Evolutionary conservation across 2,113 vertebrate genomes (phyloP), one percentile per base, ranked within the genome.

Genomic region (Catagonus wagneri): DNA sequence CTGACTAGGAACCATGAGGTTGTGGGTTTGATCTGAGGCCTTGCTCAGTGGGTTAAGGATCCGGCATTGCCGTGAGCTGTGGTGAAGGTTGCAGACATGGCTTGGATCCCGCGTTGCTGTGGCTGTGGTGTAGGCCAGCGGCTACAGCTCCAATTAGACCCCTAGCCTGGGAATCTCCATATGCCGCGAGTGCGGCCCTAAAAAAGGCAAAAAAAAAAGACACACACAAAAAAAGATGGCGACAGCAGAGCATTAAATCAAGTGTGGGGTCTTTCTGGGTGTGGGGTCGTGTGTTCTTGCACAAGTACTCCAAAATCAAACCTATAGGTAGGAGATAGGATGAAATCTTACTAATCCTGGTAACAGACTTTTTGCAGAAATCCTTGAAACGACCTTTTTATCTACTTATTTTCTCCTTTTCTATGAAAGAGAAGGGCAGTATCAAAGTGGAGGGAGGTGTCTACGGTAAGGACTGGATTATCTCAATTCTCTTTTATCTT

Each of bases 291-390:
- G 2, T 60, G n/a, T 23, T 83, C n/a, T 0, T 61, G 74, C 44
- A 52, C 52, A 75, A 58, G n/a, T 25, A 3, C 36, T 11, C 9
- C 11, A 39, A 88, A 69, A 54, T 15, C 32, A 9, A 29, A 22
- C 9, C 5, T 23, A 58, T 7, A 44, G 69, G 16, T 12, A 32
- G 44, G 16, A 93, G 34, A 72, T 27, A 29, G 27, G 44, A 36
- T 0, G 4, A 83, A 27, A 79, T 58, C 68, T 90, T 83, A 44
- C 9, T 8, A 50, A 19, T 61, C 36, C 2, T 36, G 34, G 29
- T 29, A 83, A 78, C 39, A 65, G 52, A 22, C 54, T 84, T 75
- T 92, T 39, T n/a, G 1, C n/a, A 74, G n/a, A 90, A 96, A 93
- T 74, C 29, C 44, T 90, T 72, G 23, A 90, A 80, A 89, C 81